Conservation (phyloP, 2,888 invertebrate genomes). For the Yponomeuta sedellus region DNA sequence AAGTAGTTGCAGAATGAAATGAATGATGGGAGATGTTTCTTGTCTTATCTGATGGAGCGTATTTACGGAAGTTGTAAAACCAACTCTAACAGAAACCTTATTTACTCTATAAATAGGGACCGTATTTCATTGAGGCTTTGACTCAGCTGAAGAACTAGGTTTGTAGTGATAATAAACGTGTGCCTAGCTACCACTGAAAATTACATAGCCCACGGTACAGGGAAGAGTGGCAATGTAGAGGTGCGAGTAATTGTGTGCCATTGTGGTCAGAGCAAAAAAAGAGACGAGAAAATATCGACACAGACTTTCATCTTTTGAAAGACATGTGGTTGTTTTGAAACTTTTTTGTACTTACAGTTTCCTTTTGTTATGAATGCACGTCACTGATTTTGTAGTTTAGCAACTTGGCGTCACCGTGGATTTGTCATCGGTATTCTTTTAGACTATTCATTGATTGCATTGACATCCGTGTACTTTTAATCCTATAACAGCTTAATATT, state of each 20-base stretch:
- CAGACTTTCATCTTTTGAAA: neutral
- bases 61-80: slow-evolving; percentile 23
- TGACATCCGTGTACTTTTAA: no score
- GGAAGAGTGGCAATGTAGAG: neutral
- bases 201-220: neutral
- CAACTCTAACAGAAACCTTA: neutral
- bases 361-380: neutral
- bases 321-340: neutral
- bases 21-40: slow-evolving; percentile 18
- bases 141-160: neutral
- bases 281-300: neutral
- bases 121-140: neutral
- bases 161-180: neutral
- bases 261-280: neutral
- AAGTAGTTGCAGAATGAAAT: slow-evolving; percentile 10
- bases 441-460: no score
- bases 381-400: neutral
- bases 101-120: neutral
- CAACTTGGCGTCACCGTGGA: no score
- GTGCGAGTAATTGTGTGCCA: neutral
- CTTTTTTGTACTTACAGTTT: neutral
- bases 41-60: neutral
- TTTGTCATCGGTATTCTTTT: no score
- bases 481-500: no score
- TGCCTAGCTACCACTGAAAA: neutral